Evolutionary conservation across 2,113 vertebrate genomes (phyloP), one percentile per base, ranked within the genome.

Genomic region (Dunckerocampus dactyliophorus): DNA sequence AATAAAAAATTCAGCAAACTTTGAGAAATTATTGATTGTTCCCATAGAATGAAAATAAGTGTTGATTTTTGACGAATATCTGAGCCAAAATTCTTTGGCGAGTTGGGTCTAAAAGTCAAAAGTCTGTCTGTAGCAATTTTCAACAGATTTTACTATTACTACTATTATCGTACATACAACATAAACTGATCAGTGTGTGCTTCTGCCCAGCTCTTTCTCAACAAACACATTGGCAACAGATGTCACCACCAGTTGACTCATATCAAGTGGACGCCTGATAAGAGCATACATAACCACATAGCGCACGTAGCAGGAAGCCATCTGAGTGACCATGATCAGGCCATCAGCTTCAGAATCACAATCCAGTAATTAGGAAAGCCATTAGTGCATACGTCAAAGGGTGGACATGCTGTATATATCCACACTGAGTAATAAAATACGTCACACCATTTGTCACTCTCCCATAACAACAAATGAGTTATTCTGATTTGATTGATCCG

Each of bases 231-330:
- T 42, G 37, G n/a, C 34, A 21, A 56, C 54, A 42, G n/a, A 42
- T 19, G 34, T 42, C n/a, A 34, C 52, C 13, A 31, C 37, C 52
- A 42, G 15, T 56, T 37, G n/a, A 14, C 34, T 56, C 10, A 12
- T 56, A 42, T 56, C 34, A 56, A 56, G 7, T 8, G n/a, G 31
- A 42, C 6, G 3, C 37, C 8, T 20, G 54, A 56, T 56, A 56
- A 56, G n/a, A 21, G 54, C 54, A 11, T 11, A 56, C 12, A 21
- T 42, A 20, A 19, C n/a, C 24, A 16, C 49, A 51, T 51, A 24
- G 2, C 21, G 24, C 54, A 56, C 37, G 37, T 56, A 56, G 54
- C 54, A 42, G 54, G 54, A 43, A 56, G 13, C 54, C 34, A 20
- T 15, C 19, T 21, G 34, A 55, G 28, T 55, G 52, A 19, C 31